Percentiles rank a stretch among this genome's conserved stretches.
phyloP scores from a whole-genome alignment of 2,797 vertebrate genomes.

The Pelobates cultripes region DNA sequence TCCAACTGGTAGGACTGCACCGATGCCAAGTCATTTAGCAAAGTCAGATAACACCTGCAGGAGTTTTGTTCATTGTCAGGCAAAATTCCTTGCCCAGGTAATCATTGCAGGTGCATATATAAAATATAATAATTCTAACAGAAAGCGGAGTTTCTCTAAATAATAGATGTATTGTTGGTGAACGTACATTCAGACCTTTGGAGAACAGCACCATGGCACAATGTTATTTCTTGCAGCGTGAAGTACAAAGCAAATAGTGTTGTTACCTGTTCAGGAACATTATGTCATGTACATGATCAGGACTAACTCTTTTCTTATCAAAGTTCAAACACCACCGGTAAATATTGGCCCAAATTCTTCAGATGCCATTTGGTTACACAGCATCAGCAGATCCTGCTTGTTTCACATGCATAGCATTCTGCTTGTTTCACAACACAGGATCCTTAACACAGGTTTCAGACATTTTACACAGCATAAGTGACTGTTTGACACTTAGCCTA shows the following conservation, averaged over 20 bases:
- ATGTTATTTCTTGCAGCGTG: constrained; percentile 21
- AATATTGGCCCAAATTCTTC: constrained; percentile 65
- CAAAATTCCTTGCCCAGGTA: background rate
- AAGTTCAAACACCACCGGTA: constrained; percentile 60
- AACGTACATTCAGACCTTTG: background rate
- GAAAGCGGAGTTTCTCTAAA: background rate
- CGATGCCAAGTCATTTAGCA: background rate
- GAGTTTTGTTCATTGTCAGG: background rate
- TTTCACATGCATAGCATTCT: background rate
- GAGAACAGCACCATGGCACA: constrained; percentile 45
- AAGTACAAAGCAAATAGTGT: constrained; percentile 61
- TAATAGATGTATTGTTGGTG: constrained; percentile 7
- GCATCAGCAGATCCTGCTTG: constrained; percentile 34
- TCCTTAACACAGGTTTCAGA: background rate
- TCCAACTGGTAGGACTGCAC: background rate
- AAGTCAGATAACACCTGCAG: background rate
- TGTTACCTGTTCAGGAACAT: constrained; percentile 39
- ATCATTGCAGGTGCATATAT: background rate
- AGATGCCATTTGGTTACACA: constrained; percentile 60
- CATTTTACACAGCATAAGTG: background rate
- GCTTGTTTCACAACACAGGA: background rate
- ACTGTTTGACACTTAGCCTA: background rate
- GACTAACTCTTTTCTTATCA: constrained; percentile 66
- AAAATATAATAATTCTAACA: background rate
- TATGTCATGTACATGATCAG: constrained; percentile 60